Conservation (phyloP, 2,113 vertebrate species). For the Argyrosomus japonicus region DNA sequence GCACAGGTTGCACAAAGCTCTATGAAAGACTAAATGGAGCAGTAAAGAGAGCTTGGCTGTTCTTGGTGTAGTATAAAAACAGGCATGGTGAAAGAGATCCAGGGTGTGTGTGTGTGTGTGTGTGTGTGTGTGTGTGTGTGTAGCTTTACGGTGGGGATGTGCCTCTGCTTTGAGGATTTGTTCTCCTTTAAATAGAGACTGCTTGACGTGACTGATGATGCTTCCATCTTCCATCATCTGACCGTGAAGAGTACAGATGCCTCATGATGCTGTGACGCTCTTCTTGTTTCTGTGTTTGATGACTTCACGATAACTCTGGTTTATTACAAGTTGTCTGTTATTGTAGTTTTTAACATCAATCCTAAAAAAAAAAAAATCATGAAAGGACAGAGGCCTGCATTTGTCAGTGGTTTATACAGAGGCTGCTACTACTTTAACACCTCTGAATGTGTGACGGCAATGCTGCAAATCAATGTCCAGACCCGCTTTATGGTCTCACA, state of each 20-base stretch:
- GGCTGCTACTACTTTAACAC: too few species aligned
- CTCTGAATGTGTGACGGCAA: too few species aligned
- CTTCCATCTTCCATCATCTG: neutral
- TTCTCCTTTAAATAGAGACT: neutral
- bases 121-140: neutral
- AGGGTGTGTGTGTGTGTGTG: neutral
- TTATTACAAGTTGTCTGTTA: too few species aligned
- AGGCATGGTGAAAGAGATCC: conserved; percentile 23
- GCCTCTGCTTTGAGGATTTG: neutral
- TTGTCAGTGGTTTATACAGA: too few species aligned
- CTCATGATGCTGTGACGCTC: neutral
- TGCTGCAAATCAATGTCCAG: too few species aligned
- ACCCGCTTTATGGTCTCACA: too few species aligned
- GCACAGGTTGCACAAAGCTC: conserved; percentile 47
- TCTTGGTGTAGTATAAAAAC: conserved; percentile 27
- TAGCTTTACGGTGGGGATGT: neutral
- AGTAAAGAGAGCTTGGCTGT: conserved; percentile 42
- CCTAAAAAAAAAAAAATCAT: too few species aligned
- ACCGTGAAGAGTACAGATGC: neutral
- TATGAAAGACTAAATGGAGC: conserved; percentile 45
- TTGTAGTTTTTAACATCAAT: too few species aligned
- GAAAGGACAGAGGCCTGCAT: too few species aligned
- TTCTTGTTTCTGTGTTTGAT: too few species aligned
- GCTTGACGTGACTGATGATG: neutral
- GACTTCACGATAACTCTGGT: too few species aligned